These are phyloP conservation scores for Hydrozoanthus tunicans DNA, from an alignment of 64 coral and sea anemone genomes.

Conservation along the genomic window DNA sequence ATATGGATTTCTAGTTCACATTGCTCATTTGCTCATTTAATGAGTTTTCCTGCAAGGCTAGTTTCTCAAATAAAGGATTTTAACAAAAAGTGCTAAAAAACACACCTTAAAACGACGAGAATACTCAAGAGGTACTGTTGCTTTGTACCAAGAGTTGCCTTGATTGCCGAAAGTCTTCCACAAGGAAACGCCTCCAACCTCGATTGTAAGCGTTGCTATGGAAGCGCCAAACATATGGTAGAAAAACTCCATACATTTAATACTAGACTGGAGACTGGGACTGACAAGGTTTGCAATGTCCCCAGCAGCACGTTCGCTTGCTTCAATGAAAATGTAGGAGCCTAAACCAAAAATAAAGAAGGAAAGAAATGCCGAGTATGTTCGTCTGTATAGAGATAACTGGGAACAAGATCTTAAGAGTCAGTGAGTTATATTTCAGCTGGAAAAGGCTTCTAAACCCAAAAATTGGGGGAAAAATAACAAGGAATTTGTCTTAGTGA, in stretches of 20 bases:
- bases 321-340: constrained; percentile 41
- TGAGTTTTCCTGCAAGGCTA: too few species aligned
- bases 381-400: too few species aligned
- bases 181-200: neutral
- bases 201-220: neutral
- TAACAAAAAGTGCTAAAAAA: too few species aligned
- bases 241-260: constrained; percentile 40
- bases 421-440: too few species aligned
- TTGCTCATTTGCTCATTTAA: too few species aligned
- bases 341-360: neutral
- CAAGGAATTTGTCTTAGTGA: too few species aligned
- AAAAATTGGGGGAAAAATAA: too few species aligned
- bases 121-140: constrained; percentile 25
- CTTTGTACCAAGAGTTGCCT: constrained; percentile 32
- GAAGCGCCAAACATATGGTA: constrained; percentile 48
- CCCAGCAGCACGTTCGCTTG: constrained; percentile 7
- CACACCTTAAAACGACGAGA: constrained; percentile 3
- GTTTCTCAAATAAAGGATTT: too few species aligned
- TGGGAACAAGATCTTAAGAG: too few species aligned
- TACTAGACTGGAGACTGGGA: neutral
- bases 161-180: constrained; percentile 18
- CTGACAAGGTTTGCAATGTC: constrained; percentile 37
- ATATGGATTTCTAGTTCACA: too few species aligned
- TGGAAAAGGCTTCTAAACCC: too few species aligned
- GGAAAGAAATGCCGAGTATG: too few species aligned